Evolutionary conservation across 2,888 invertebrate species (phyloP), one percentile per base, ranked within the genome.

Genomic region (Eristalis intricaria): DNA sequence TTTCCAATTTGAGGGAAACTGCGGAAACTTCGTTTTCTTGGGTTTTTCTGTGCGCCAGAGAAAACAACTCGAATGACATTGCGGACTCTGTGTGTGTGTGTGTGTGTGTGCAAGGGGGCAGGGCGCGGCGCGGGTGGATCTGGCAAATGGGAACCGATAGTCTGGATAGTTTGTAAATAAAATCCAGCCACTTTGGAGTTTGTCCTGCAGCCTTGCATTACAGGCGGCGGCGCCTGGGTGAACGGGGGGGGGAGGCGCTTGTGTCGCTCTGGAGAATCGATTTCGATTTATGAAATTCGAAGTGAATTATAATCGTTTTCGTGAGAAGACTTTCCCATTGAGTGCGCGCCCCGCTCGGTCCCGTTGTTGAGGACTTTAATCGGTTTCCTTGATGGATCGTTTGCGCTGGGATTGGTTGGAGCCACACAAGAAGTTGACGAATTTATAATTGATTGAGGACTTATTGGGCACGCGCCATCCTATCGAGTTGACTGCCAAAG

Each of bases 151-250:
- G 74, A 78, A 78, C 63, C 66, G 82, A 82, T 74, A 78, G 82
- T 70, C 65, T 75, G 50, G 71, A 61, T 86, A 82, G 50, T 86
- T 82, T 74, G 75, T 83, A 83, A 78, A 86, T 87, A 79, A 84
- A 87, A 83, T 87, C 79, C 87, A 73, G 58, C 76, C 84, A 87
- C 84, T 87, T 87, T 75, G 61, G 82, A 78, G 83, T 86, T 86
- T 82, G 78, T 68, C 61, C 64, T 82, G 78, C 77, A 4, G 19
- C 19, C 70, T 70, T 23, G 40, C 65, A 65, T 60, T 69, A 64
- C 76, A 74, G 65, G 50, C 43, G 43, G 4, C 13, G 15, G n/a
- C 43, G n/a, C 13, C n/a, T 29, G n/a, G n/a, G n/a, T n/a, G n/a
- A n/a, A n/a, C 15, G 43, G 0, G 19, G n/a, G n/a, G 19, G 7